Percentiles rank a stretch among this genome's conserved stretches.
phyloP scores from a whole-genome alignment of 1,140 invertebrate genomes.

The Trichonephila clavipes region DNA sequence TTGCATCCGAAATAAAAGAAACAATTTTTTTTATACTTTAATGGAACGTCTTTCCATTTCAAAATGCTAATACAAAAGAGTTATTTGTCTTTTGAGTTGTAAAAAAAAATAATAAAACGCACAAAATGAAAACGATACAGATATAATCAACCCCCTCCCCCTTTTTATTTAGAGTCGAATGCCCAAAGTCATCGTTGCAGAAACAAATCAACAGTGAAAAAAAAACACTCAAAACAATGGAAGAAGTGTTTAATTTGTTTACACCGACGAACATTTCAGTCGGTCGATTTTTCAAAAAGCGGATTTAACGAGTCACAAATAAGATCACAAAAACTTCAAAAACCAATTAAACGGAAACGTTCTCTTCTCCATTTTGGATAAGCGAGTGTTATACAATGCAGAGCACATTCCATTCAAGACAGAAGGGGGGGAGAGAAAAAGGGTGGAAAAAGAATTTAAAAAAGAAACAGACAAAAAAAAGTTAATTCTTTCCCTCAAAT shows the following conservation, averaged over 20 bases:
- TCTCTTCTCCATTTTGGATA: not conserved
- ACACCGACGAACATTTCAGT: slow-evolving; percentile 20
- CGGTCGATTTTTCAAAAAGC: slow-evolving; percentile 59
- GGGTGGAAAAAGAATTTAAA: slow-evolving; percentile 20
- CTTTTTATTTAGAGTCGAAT: not conserved
- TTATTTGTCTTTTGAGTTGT: not conserved
- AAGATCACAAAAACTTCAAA: slow-evolving; percentile 64
- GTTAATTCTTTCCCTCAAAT: slow-evolving; percentile 70
- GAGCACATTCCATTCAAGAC: not conserved
- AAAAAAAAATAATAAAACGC: not conserved
- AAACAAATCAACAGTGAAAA: not conserved
- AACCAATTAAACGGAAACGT: slow-evolving; percentile 67
- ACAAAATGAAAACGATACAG: not conserved
- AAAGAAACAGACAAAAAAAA: slow-evolving; percentile 38
- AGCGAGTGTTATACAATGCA: slow-evolving; percentile 16
- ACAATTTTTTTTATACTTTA: not conserved
- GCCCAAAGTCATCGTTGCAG: not conserved
- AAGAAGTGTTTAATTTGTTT: slow-evolving; percentile 66
- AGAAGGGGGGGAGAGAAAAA: not conserved
- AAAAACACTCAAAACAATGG: not conserved
- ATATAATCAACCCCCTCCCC: no score
- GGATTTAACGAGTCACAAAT: slow-evolving; percentile 39
- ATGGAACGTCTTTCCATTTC: not conserved
- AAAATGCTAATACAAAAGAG: not conserved
- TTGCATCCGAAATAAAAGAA: not conserved